These are phyloP conservation scores for Gymnoscopelus braueri DNA, from an alignment of 2,797 vertebrate species.

Conservation along the genomic window DNA sequence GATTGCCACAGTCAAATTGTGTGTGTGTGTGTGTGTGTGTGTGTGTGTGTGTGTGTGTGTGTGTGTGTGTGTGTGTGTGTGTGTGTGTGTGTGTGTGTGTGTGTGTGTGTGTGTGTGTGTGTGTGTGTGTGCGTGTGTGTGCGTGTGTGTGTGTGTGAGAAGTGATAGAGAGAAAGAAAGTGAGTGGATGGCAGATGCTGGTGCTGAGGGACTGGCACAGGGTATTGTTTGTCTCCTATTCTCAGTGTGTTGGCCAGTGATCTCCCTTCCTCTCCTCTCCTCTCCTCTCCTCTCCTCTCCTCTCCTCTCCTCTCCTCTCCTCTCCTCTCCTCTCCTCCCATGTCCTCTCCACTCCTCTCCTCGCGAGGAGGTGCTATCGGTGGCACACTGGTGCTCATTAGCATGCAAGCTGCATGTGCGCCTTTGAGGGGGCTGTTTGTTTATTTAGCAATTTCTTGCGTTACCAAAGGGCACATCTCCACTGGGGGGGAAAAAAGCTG, in stretches of 20 bases:
- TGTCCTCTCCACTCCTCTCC: no score
- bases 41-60: constrained; percentile 17
- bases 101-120: constrained; percentile 17
- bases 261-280: constrained; percentile 17
- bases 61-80: constrained; percentile 6
- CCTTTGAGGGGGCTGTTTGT: constrained; percentile 73
- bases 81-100: constrained; percentile 30
- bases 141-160: constrained; percentile 34
- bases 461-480: constrained; percentile 76
- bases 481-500: constrained; percentile 54
- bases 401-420: constrained; percentile 62
- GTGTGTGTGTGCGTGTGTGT: constrained; percentile 1
- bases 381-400: constrained; percentile 70
- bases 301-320: no score
- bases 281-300: constrained; percentile 18
- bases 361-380: no score
- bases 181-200: neutral
- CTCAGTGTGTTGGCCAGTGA: constrained; percentile 53
- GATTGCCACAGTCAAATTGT: constrained; percentile 2
- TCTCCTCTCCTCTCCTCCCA: no score
- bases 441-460: constrained; percentile 80
- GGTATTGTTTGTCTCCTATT: constrained; percentile 61
- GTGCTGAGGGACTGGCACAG: neutral
- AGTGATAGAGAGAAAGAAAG: constrained; percentile 30
- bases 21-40: constrained; percentile 16